Conservation (phyloP, 2,113 vertebrate species). For the Chascanopsetta lugubris region DNA sequence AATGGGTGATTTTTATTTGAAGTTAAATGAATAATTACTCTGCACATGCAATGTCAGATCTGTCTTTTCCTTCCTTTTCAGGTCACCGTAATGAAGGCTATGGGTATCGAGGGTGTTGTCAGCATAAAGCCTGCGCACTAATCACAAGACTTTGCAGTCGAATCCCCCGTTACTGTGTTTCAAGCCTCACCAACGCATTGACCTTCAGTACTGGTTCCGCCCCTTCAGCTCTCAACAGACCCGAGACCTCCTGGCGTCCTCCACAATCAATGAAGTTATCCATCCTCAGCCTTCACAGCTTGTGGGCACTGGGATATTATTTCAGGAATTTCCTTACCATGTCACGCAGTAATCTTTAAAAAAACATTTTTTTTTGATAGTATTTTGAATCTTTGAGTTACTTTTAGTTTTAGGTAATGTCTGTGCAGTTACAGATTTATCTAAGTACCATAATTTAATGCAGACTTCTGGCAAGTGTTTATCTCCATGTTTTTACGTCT, state of each 20-base stretch:
- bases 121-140: constrained; percentile 72
- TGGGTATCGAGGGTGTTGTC: constrained; percentile 88
- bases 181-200: constrained; percentile 89
- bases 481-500: constrained; percentile 7
- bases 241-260: constrained; percentile 82
- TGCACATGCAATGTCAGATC: not conserved
- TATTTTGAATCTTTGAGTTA: not conserved
- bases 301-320: constrained; percentile 15
- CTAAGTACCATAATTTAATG: not conserved
- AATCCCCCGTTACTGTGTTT: constrained; percentile 83
- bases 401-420: no score
- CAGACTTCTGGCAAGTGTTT: not conserved
- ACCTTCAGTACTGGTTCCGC: constrained; percentile 78
- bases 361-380: constrained; percentile 31
- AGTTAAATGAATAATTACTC: no score
- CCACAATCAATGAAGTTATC: constrained; percentile 77
- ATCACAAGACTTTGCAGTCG: no score
- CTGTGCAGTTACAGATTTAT: constrained; percentile 47
- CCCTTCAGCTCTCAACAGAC: constrained; percentile 54
- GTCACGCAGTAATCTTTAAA: constrained; percentile 20
- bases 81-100: constrained; percentile 89
- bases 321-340: constrained; percentile 20
- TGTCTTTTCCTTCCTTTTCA: constrained; percentile 56
- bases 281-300: constrained; percentile 3
- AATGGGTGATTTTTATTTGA: no score